Evolutionary conservation across 2,888 invertebrate genomes (phyloP).

Genomic region (Electrophaes corylata): DNA sequence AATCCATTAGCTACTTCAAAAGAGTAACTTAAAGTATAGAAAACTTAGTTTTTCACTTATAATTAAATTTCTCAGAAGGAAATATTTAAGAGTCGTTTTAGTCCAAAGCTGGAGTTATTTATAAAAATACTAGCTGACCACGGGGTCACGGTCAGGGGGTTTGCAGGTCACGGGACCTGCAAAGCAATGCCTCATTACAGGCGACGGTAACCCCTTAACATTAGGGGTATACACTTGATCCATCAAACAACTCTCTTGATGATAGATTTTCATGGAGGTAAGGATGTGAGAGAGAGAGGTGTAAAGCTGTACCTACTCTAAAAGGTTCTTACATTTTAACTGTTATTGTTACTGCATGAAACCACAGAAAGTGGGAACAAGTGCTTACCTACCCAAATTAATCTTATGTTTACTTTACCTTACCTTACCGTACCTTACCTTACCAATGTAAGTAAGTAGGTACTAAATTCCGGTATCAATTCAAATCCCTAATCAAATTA

Average conservation of each 20-base stretch:
- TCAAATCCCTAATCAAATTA: conserved; percentile 27
- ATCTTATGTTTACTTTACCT: not conserved
- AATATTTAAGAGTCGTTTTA: not conserved
- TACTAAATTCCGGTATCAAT: conserved; percentile 10
- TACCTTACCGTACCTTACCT: no score
- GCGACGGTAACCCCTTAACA: no score
- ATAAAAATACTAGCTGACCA: not conserved
- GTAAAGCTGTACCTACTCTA: no score
- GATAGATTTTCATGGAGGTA: no score
- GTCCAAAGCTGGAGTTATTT: conserved; percentile 4
- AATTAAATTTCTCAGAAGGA: not conserved
- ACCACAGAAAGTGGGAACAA: not conserved
- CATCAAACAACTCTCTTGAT: no score
- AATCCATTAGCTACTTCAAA: not conserved
- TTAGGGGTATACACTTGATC: no score
- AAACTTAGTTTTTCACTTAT: not conserved
- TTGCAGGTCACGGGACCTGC: no score
- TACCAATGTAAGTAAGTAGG: not conserved
- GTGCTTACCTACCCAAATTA: not conserved
- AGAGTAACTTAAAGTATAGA: not conserved
- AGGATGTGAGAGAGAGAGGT: no score
- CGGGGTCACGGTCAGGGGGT: no score
- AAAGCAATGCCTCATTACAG: no score
- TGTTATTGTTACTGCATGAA: no score
- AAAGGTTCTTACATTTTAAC: no score